Percentiles rank a stretch among this genome's conserved stretches.
Evolutionary conservation across 1,140 invertebrate species (phyloP).

Genomic region (Brachionus rotundiformis): DNA sequence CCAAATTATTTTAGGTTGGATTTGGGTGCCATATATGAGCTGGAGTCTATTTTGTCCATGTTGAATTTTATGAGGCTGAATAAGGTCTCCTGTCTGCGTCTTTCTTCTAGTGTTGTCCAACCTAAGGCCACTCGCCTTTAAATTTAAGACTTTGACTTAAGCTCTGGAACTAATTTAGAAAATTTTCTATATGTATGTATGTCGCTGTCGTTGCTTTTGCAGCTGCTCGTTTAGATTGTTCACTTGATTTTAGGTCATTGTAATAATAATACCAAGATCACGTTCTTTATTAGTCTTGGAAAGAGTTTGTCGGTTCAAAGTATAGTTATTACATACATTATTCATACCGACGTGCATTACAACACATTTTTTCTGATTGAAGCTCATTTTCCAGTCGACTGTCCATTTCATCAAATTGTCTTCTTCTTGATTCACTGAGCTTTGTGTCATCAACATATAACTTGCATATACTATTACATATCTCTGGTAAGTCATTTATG

Average conservation of each 20-base stretch:
- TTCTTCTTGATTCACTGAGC: not conserved
- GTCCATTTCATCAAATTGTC: not conserved
- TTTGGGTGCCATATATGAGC: too few relatives aligned
- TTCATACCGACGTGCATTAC: not conserved
- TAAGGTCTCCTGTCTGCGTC: too few relatives aligned
- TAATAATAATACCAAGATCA: not conserved
- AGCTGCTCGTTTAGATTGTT: not conserved
- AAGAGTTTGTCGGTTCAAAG: not conserved
- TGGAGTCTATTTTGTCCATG: too few relatives aligned
- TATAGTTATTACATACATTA: not conserved
- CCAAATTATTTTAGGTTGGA: too few relatives aligned
- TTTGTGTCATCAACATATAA: slow-evolving; percentile 15
- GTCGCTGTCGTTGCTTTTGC: not conserved
- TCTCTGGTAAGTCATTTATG: too few relatives aligned
- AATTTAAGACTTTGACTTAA: too few relatives aligned
- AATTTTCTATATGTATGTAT: too few relatives aligned
- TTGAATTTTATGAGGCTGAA: too few relatives aligned
- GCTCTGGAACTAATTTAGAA: too few relatives aligned
- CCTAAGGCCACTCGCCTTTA: too few relatives aligned
- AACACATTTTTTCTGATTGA: not conserved
- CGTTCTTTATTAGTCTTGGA: not conserved
- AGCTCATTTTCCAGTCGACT: not conserved
- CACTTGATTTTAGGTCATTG: not conserved
- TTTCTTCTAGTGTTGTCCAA: too few relatives aligned
- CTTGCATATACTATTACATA: too few relatives aligned